Conservation (phyloP, 2,113 vertebrate species). For the Eudyptes chrysolophus region DNA sequence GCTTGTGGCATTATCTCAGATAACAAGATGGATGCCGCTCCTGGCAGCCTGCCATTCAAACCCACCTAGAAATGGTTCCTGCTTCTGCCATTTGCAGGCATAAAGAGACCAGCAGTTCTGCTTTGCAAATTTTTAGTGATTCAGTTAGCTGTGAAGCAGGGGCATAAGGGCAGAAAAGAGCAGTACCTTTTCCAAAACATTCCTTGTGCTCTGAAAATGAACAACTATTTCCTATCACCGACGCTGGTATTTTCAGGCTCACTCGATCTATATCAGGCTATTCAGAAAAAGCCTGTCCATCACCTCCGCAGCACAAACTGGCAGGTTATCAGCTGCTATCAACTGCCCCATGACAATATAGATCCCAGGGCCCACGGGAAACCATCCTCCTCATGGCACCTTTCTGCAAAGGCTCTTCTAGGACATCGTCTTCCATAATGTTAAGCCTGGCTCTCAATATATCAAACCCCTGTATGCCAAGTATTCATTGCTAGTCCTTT, state of each 20-base stretch:
- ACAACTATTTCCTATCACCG: not conserved
- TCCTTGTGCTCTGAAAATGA: not conserved
- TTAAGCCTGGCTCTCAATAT: not conserved
- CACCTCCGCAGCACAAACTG: not conserved
- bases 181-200: not conserved
- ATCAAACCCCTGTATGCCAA: slow-evolving; percentile 12
- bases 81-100: accelerated
- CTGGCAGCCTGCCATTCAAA: not conserved
- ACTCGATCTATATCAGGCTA: not conserved
- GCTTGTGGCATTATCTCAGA: not conserved
- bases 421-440: not conserved
- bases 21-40: not conserved
- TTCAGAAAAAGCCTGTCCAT: not conserved
- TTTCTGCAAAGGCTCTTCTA: slow-evolving; percentile 1
- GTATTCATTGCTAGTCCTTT: slow-evolving; percentile 14
- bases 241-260: not conserved
- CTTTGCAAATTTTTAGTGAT: not conserved
- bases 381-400: not conserved
- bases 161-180: not conserved
- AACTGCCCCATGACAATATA: not conserved
- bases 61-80: not conserved
- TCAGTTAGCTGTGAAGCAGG: not conserved
- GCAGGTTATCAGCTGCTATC: not conserved
- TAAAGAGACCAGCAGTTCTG: not conserved
- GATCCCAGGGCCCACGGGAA: not conserved